These are phyloP conservation scores for Eriosoma lanigerum DNA, from an alignment of 1,140 invertebrate species.

Conservation along the genomic window DNA sequence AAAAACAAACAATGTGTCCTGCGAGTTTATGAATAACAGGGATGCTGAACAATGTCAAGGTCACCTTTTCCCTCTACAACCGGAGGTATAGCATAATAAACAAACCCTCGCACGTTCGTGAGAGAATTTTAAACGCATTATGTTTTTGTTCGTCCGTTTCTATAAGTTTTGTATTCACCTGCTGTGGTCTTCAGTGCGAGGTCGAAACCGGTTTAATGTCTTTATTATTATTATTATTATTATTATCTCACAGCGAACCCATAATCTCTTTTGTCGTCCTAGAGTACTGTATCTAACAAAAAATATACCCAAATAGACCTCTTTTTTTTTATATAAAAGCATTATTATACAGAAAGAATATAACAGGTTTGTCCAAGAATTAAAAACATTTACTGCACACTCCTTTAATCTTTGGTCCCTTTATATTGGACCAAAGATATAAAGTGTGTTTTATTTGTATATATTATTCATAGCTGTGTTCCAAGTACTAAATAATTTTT, in stretches of 20 bases:
- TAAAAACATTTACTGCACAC: background rate
- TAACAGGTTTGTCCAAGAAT: constrained; percentile 13
- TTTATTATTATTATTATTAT: constrained; percentile 4
- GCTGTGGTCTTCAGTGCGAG: constrained; percentile 13
- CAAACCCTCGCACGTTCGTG: constrained; percentile 31
- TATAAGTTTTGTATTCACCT: constrained; percentile 23
- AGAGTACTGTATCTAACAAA: background rate
- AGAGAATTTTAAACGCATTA: background rate
- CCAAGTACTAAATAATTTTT: no score
- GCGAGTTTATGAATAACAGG: constrained; percentile 49
- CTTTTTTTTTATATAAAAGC: background rate
- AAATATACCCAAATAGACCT: background rate
- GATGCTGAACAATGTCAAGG: constrained; percentile 50
- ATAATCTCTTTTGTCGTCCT: background rate
- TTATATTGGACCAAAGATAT: no score
- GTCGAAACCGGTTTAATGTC: constrained; percentile 31
- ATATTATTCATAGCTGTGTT: no score
- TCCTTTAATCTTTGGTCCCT: no score
- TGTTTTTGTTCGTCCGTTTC: background rate
- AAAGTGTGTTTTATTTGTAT: no score
- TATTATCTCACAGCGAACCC: background rate
- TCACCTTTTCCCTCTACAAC: constrained; percentile 27
- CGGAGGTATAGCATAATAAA: constrained; percentile 8
- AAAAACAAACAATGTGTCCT: constrained; percentile 1
- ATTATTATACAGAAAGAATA: constrained; percentile 19